Evolutionary conservation across 2,888 invertebrate genomes (phyloP).

Genomic region (Heliconius cydno): DNA sequence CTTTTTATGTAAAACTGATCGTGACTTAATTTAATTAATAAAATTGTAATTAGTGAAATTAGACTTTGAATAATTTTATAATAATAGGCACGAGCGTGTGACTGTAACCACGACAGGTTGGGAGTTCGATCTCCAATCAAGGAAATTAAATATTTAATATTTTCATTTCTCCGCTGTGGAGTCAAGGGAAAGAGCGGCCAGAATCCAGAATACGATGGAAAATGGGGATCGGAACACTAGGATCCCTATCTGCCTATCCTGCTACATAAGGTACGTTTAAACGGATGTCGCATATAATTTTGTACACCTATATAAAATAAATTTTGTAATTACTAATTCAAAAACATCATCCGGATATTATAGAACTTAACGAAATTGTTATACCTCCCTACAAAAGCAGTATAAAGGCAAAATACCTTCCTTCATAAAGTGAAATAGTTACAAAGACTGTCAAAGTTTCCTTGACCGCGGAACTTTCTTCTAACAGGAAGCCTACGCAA

Average conservation of each 20-base stretch:
- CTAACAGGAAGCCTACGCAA: constrained; percentile 34
- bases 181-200: too few species aligned
- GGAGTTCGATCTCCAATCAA: not conserved
- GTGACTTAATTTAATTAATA: not conserved
- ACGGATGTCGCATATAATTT: not conserved
- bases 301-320: not conserved
- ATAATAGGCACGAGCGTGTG: too few species aligned
- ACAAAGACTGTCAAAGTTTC: constrained; percentile 38
- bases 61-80: too few species aligned
- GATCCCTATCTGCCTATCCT: too few species aligned
- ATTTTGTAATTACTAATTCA: not conserved
- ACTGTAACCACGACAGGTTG: too few species aligned
- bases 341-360: not conserved
- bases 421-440: constrained; percentile 45
- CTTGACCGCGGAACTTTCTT: constrained; percentile 37
- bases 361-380: constrained; percentile 6
- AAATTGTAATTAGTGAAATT: too few species aligned
- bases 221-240: too few species aligned
- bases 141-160: not conserved
- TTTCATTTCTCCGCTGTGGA: not conserved
- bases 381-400: not conserved
- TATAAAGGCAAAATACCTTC: constrained; percentile 30
- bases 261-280: too few species aligned
- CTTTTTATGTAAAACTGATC: not conserved
- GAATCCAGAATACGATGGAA: too few species aligned